These are phyloP conservation scores for Steatornis caripensis DNA, from an alignment of 2,113 vertebrate genomes.

Conservation along the genomic window DNA sequence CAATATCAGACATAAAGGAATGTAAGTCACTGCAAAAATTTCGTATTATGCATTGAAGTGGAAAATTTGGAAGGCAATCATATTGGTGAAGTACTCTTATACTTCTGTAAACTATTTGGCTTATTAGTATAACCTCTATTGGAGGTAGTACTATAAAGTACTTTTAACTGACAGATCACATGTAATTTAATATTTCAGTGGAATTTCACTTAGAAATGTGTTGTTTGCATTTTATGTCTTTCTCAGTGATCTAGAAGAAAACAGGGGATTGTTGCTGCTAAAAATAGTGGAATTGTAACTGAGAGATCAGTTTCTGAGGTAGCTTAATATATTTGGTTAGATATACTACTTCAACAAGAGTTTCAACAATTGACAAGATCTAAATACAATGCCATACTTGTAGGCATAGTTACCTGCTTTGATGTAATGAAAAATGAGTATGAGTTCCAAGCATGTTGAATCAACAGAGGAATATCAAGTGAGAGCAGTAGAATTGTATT, in stretches of 20 bases:
- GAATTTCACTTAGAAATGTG: neutral
- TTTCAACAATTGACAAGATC: neutral
- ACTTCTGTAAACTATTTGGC: neutral
- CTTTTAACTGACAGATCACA: neutral
- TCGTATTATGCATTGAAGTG: neutral
- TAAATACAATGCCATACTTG: neutral
- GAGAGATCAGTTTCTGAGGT: neutral
- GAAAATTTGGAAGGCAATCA: neutral
- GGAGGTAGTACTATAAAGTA: neutral
- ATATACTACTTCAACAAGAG: neutral
- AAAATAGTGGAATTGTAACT: neutral
- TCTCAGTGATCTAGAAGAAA: neutral
- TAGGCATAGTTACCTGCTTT: neutral
- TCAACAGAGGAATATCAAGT: neutral
- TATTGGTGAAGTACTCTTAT: neutral
- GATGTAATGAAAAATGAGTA: neutral
- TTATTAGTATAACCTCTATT: neutral
- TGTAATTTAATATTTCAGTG: neutral
- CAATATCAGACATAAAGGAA: neutral
- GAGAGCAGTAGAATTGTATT: neutral
- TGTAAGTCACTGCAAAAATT: neutral
- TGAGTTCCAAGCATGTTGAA: neutral
- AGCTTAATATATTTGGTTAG: neutral
- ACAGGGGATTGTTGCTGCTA: neutral
- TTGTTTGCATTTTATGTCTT: neutral